Evolutionary conservation across 2,888 invertebrate species (phyloP), one percentile per base, ranked within the genome.

Genomic region (Pandemis cinnamomeana): DNA sequence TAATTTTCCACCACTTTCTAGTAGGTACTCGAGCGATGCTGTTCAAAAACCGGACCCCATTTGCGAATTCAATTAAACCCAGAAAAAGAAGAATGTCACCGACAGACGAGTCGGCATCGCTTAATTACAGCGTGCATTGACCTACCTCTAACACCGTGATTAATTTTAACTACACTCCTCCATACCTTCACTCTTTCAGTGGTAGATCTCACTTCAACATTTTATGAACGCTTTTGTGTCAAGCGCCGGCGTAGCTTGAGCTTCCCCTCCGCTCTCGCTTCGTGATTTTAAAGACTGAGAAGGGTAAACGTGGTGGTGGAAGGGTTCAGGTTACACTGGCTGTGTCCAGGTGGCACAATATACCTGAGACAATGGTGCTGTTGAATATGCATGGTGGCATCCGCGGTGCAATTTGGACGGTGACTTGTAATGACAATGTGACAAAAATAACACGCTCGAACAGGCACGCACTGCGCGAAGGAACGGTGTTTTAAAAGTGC

Each of bases 311-410:
- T 71, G 70, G 67, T 20, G 76, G 71, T 48, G 61, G 36, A 76
- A 73, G 77, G 72, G 87, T 78, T 85, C 89, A 77, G 5, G 73
- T 67, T 78, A 78, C 2, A 68, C 41, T 84, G 90, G 91, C 77
- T 63, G 78, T 67, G 75, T 80, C 80, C 84, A 86, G 86, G 87
- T 86, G 84, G 84, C 80, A 89, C 90, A 91, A 90, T 91, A 84
- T 86, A 79, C 78, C 82, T 86, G 89, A 92, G 91, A 93, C 93
- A 93, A 92, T 93, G 83, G 83, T 79, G 72, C 70, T 81, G 85
- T 85, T 93, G 93, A 93, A 93, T 93, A 93, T 93, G 91, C 89
- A 93, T 92, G 89, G 87, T 85, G 88, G 88, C 90, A 89, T 87
- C 90, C 71, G 78, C 81, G 84, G 81, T 89, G 92, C 93, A 92